These are phyloP conservation scores for Ceratitis capitata DNA, from an alignment of 1,140 invertebrate species.

Conservation along the genomic window DNA sequence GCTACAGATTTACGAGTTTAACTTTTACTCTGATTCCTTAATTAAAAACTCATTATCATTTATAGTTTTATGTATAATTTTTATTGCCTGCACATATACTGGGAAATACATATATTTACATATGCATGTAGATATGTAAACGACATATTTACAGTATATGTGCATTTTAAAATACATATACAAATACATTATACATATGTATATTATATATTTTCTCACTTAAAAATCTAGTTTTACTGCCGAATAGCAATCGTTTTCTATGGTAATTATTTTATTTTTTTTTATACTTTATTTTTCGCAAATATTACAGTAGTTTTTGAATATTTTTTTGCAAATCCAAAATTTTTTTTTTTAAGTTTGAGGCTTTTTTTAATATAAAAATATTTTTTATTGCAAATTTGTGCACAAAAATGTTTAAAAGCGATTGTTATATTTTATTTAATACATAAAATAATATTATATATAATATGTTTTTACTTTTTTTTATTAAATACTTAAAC, in stretches of 20 bases:
- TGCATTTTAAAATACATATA: background rate
- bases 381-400: background rate
- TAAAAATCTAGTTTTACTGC: slow-evolving; percentile 27
- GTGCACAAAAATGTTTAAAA: no score
- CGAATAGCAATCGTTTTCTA: slow-evolving; percentile 11
- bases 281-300: background rate
- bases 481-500: background rate
- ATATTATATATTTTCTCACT: background rate
- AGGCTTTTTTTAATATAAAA: background rate
- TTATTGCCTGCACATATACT: slow-evolving; percentile 9
- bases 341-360: background rate
- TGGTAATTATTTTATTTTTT: slow-evolving; percentile 17
- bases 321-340: background rate
- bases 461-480: background rate
- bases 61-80: slow-evolving; percentile 29
- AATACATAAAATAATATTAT: no score
- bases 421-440: slow-evolving; percentile 14
- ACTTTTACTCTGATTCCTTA: background rate
- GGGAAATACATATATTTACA: background rate
- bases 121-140: background rate
- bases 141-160: background rate
- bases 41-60: slow-evolving; percentile 19
- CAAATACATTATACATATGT: no score
- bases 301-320: background rate
- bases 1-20: background rate